Evolutionary conservation across 2,888 invertebrate species (phyloP), one percentile per base, ranked within the genome.

Genomic region (Tipula lateralis): DNA sequence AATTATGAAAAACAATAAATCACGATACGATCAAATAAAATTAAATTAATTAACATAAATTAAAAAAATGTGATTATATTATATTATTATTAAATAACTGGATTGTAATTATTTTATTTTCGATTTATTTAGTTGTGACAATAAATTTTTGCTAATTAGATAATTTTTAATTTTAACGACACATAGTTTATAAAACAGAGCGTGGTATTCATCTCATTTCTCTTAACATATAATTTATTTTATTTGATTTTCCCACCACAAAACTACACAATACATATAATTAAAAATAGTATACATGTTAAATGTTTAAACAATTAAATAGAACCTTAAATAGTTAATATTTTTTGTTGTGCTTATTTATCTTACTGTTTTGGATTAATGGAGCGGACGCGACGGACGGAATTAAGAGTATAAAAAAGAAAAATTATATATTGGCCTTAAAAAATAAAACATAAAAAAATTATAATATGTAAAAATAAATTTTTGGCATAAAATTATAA

Each of bases 361-460:
- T 66, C 24, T 66, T 66, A 66, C 19, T 66, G 66, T 66, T 66
- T 66, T 66, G 24, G 19, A 19, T 66, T 66, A 66, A 66, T 66
- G 66, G 66, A 66, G 66, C 66, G 24, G 66, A 66, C 24, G 12
- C 12, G 7, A 24, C 44, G 24, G 66, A 66, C 66, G 16, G n/a
- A 3, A 5, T 44, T 44, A 44, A 16, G 66, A 66, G 24, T 66
- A 66, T 66, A 66, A 44, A 44, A 7, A 39, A 39, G 0, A n/a
- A 44, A 66, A 66, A 66, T 66, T 66, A 66, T n/a, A n/a, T 66
- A 66, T 66, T 66, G 66, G 66, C 66, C 66, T 66, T 66, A 66
- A 66, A 66, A 24, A 66, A 7, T 1, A 66, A 66, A 66, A 66
- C n/a, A n/a, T n/a, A n/a, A n/a, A n/a, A n/a, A n/a, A n/a, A n/a